These are phyloP conservation scores for Alcedo quadribrachys DNA, from an alignment of 2,797 vertebrate genomes.

Conservation along the genomic window DNA sequence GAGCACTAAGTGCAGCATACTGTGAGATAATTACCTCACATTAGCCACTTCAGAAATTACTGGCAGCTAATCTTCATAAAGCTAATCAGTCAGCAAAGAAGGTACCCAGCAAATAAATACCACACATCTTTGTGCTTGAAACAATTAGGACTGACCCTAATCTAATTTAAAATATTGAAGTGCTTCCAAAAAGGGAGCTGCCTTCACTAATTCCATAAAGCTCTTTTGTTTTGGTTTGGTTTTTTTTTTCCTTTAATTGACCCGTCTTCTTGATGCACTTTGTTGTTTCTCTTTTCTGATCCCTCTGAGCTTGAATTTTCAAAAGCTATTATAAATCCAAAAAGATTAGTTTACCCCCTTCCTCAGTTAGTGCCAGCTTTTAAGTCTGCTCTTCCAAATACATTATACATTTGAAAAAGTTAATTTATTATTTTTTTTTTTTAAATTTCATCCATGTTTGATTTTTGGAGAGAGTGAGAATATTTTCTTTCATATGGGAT, in stretches of 20 bases:
- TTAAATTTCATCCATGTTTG: background rate
- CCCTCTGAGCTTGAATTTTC: slow-evolving; percentile 7
- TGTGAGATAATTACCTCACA: slow-evolving; percentile 55
- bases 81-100: slow-evolving; percentile 68
- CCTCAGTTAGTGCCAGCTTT: slow-evolving; percentile 19
- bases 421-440: background rate
- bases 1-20: slow-evolving; percentile 14
- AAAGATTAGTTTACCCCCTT: slow-evolving; percentile 21
- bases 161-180: slow-evolving; percentile 61
- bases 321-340: slow-evolving; percentile 13
- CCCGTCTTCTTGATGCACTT: slow-evolving; percentile 2
- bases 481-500: slow-evolving; percentile 42
- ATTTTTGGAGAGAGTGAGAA: background rate
- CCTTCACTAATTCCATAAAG: slow-evolving; percentile 7
- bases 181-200: slow-evolving; percentile 22
- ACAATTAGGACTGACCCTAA: slow-evolving; percentile 63
- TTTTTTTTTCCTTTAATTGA: slow-evolving; percentile 35
- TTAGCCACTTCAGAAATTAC: slow-evolving; percentile 59
- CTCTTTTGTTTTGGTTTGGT: background rate
- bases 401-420: slow-evolving; percentile 24
- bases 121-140: slow-evolving; percentile 52
- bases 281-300: slow-evolving; percentile 24
- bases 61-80: slow-evolving; percentile 55
- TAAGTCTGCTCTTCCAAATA: slow-evolving; percentile 23
- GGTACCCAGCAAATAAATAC: slow-evolving; percentile 61